phyloP scores from a whole-genome alignment of 1,140 invertebrate genomes.

The Heliothis virescens region DNA sequence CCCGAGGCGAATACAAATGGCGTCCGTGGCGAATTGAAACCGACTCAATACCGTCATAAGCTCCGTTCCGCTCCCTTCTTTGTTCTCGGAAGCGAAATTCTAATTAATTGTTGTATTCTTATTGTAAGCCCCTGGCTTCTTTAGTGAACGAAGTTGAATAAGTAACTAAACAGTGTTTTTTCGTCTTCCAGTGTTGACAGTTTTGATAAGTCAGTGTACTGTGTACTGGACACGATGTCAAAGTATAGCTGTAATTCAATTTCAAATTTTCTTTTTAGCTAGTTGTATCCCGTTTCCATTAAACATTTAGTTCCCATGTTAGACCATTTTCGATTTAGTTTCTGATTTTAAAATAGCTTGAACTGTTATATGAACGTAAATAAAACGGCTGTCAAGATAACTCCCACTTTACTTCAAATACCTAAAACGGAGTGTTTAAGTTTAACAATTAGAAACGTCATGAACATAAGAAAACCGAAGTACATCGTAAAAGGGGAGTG shows the following conservation, averaged over 20 bases:
- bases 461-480: not conserved
- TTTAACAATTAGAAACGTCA: not conserved
- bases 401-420: too few species aligned
- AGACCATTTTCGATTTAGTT: too few species aligned
- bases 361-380: too few species aligned
- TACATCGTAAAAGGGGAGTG: not conserved
- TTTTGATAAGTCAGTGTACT: too few species aligned
- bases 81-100: constrained; percentile 30
- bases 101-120: constrained; percentile 34
- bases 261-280: too few species aligned
- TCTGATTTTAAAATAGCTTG: too few species aligned
- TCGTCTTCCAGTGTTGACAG: too few species aligned
- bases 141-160: constrained; percentile 12
- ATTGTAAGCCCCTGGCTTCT: constrained; percentile 14
- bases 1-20: constrained; percentile 35
- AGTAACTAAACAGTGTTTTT: not conserved
- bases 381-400: too few species aligned
- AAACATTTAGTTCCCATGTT: too few species aligned
- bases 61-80: constrained; percentile 29
- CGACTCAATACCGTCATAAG: constrained; percentile 31
- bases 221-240: too few species aligned
- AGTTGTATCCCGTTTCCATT: too few species aligned
- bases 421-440: not conserved
- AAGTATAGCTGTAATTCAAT: too few species aligned
- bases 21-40: constrained; percentile 35